Conservation (phyloP, 2,797 vertebrate species). For the Numenius phaeopus region DNA sequence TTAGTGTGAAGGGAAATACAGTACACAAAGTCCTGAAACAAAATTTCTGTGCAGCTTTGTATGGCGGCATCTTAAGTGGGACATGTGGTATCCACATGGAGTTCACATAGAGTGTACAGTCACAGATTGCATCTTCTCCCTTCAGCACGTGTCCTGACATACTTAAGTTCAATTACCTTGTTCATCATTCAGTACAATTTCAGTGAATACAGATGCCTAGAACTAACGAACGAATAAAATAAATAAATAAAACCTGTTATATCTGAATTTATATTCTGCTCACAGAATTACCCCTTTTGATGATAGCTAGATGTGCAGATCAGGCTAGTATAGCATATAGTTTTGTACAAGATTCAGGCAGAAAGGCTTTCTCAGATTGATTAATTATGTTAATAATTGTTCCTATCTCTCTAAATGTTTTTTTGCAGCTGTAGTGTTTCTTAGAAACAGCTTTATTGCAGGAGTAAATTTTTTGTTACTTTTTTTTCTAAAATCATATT, state of each 20-base stretch:
- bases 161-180: background rate
- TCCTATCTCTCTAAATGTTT: background rate
- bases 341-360: background rate
- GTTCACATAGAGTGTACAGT: background rate
- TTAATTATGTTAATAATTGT: background rate
- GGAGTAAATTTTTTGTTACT: background rate
- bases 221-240: background rate
- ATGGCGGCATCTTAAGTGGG: background rate
- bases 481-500: background rate
- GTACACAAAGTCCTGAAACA: background rate
- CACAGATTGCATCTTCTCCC: rapidly evolving
- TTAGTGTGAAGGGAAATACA: background rate
- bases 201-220: background rate
- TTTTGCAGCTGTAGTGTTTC: background rate
- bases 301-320: background rate
- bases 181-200: background rate
- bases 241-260: background rate
- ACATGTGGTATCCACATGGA: background rate
- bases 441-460: background rate
- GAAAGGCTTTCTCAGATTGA: background rate
- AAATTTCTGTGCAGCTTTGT: background rate
- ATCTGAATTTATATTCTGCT: background rate
- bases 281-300: background rate
- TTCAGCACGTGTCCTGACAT: background rate
- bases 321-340: background rate